Evolutionary conservation across 2,888 invertebrate genomes (phyloP), one percentile per base, ranked within the genome.

Genomic region (Sinopyrophorus schimmeli): DNA sequence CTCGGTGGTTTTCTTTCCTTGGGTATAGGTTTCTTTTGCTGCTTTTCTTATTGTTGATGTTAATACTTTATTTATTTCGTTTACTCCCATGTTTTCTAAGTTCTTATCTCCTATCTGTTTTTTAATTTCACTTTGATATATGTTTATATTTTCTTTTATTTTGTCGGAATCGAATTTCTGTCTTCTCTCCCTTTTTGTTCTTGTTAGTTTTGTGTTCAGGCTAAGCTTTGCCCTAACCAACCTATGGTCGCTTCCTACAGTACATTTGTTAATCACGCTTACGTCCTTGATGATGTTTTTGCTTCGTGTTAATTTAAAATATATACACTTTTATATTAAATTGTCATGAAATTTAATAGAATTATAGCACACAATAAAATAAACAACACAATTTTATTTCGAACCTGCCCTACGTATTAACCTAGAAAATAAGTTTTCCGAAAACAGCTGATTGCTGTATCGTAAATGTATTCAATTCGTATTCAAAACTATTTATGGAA

Each of bases 261-360:
- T 14, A n/a, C 12, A 28, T 7, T 14, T 28, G 11, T 28, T 28
- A 28, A 28, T 7, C 6, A 14, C 28, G 15, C 14, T 28, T 28
- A 14, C 28, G 9, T 28, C 28, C 14, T 28, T 28, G 12, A 28
- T 28, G 12, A 14, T 28, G 12, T 28, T 15, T 10, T 28, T 14
- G 28, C 6, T 28, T 5, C 12, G 3, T 3, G 24, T 5, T 5
- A 24, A 3, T 5, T 57, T 51, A 14, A 47, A 59, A 12, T 61
- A 59, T 5, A 59, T 58, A n/a, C n/a, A n/a, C n/a, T n/a, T n/a
- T n/a, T n/a, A n/a, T n/a, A n/a, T n/a, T n/a, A n/a, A n/a, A n/a
- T n/a, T n/a, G n/a, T n/a, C n/a, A n/a, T n/a, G n/a, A n/a, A n/a
- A n/a, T n/a, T n/a, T n/a, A n/a, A n/a, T n/a, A n/a, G n/a, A n/a